Base-by-base conservation (phyloP, 2,888 invertebrate genomes). In the Lasioglossum figueresi region DNA sequence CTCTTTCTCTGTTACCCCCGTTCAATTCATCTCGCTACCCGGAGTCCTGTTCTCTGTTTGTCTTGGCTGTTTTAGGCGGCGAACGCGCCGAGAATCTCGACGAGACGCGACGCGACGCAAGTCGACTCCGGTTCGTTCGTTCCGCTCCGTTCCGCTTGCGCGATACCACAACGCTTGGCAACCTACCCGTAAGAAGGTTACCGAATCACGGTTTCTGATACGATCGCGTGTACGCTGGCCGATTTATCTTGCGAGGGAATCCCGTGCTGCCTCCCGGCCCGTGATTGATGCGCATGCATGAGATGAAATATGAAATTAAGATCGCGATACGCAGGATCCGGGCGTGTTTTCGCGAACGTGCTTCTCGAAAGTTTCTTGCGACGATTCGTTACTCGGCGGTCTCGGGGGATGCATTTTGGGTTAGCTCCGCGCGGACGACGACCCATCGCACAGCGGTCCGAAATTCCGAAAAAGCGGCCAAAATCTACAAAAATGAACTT, bases 301-400 rank as follows among this genome's bases (percentile, higher is more conserved):
- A 70, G 72, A 52, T 76, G 52, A 82, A 82, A 76, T 76, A 72
- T 83, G 72, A 83, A 83, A 83, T 83, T 83, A 83, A 76, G 83
- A 83, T 84, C 72, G 10, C 19, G 2, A 23, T 68, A 37, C 34
- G 23, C 8, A 37, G 31, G 6, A 19, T 63, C 31, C 63, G 63
- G 8, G 31, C 63, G 16, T 63, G 63, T 63, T 63, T 27, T 63
- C 63, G 31, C 63, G 63, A 31, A 63, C 27, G 63, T 19, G 31
- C 31, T 63, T 63, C 6, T 31, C 31, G 31, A 19, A 3, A 31
- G 31, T 63, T 63, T 31, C 27, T 63, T 19, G 63, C 63, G 31
- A 19, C 19, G 63, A 63, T 31, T 14, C 31, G 31, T 63, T 16
- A 27, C 63, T 6, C 0, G 2, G 2, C 4, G 0, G 12, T 56